phyloP scores from a whole-genome alignment of 2,113 vertebrate genomes.

The Sorex araneus region DNA sequence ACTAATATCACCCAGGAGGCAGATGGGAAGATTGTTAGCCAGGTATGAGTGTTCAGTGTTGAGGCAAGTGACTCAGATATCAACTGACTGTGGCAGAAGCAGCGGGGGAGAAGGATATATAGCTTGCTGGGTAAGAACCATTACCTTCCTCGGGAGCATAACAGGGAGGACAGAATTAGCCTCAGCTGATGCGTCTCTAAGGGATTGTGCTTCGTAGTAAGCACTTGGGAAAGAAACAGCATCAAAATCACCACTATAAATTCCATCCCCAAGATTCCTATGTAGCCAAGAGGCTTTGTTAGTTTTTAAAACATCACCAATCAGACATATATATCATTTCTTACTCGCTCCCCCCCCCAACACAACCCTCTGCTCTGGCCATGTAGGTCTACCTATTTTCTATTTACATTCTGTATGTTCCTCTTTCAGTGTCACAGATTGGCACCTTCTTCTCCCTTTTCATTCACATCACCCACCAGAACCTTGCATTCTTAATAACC shows the following conservation, averaged over 20 bases:
- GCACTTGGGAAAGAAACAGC: conserved; percentile 12
- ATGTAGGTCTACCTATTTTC: background rate
- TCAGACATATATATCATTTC: background rate
- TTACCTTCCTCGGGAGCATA: background rate
- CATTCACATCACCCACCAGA: background rate
- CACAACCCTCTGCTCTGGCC: background rate
- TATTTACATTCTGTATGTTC: background rate
- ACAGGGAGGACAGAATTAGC: background rate
- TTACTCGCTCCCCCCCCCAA: background rate
- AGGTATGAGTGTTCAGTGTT: conserved; percentile 13
- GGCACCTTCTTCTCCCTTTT: background rate
- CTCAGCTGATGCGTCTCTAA: background rate
- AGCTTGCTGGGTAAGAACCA: background rate
- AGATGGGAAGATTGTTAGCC: conserved; percentile 12
- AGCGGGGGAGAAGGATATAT: conserved; percentile 8
- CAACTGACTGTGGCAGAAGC: conserved; percentile 9
- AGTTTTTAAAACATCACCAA: conserved; percentile 23
- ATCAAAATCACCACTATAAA: background rate
- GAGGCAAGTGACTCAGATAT: conserved; percentile 57
- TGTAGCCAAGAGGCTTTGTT: background rate
- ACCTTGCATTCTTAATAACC: background rate
- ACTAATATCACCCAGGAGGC: background rate
- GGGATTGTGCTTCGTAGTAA: conserved; percentile 1
- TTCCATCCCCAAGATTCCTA: background rate
- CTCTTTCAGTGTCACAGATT: background rate